phyloP scores from a whole-genome alignment of 2,888 invertebrate genomes.

The Hirtodrosophila trivittata region DNA sequence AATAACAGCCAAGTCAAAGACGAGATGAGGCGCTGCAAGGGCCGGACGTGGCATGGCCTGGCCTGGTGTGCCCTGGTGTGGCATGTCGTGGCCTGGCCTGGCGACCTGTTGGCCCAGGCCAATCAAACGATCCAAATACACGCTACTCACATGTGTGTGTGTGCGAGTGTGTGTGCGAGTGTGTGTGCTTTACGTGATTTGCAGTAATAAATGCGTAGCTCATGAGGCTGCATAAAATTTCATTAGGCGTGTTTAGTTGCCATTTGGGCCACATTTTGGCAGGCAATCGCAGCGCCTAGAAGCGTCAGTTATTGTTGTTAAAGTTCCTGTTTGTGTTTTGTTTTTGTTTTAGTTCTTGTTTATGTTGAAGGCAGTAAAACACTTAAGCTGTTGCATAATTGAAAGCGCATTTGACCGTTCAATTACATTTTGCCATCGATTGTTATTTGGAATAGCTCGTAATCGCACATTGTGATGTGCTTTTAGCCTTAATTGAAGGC shows the following conservation, averaged over 20 bases:
- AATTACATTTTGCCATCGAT: constrained; percentile 47
- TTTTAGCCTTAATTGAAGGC: constrained; percentile 55
- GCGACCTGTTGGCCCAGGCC: constrained; percentile 50
- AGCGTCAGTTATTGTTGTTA: constrained; percentile 12
- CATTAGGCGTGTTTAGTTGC: constrained; percentile 72
- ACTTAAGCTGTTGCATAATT: constrained; percentile 66
- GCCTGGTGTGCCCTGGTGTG: too few species aligned
- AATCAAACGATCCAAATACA: constrained; percentile 37
- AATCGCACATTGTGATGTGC: constrained; percentile 34
- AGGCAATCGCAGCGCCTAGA: not conserved
- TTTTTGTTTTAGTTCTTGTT: constrained; percentile 18
- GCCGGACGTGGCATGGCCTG: too few species aligned
- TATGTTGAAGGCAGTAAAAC: constrained; percentile 31
- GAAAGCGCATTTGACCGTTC: constrained; percentile 60
- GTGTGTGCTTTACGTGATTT: constrained; percentile 59
- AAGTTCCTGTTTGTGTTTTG: constrained; percentile 16
- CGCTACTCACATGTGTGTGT: constrained; percentile 22
- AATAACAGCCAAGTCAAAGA: constrained; percentile 30
- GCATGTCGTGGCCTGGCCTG: not conserved
- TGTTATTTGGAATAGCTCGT: constrained; percentile 20
- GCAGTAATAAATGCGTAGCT: constrained; percentile 66
- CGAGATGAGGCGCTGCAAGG: not conserved
- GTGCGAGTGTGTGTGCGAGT: constrained; percentile 14
- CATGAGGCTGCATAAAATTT: constrained; percentile 76
- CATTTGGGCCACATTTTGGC: constrained; percentile 51